These are phyloP conservation scores for Macropus fuliginosus DNA, from an alignment of 2,797 vertebrate species.

Conservation along the genomic window DNA sequence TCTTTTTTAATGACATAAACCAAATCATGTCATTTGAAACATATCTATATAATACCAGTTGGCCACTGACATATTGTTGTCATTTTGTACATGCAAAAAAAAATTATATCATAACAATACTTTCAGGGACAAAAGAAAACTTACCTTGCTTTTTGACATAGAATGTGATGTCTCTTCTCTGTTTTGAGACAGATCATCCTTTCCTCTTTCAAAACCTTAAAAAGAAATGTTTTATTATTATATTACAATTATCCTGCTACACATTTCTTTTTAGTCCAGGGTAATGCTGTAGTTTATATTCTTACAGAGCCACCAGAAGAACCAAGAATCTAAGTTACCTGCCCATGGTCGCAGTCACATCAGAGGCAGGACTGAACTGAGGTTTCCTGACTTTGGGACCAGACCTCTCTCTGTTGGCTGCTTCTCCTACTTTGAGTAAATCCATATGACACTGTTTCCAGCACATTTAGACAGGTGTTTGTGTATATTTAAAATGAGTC, in stretches of 20 bases:
- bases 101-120: conserved; percentile 27
- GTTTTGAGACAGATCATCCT: conserved; percentile 92
- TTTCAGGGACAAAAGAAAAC: conserved; percentile 30
- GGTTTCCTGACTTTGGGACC: background rate
- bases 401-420: background rate
- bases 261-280: background rate
- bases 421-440: background rate
- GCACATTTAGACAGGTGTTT: background rate
- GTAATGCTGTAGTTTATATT: background rate
- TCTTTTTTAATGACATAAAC: background rate
- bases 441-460: background rate
- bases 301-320: background rate
- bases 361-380: background rate
- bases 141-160: conserved; percentile 99
- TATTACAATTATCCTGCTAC: conserved; percentile 46
- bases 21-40: background rate
- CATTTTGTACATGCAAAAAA: conserved; percentile 49
- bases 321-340: background rate
- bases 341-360: background rate
- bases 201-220: conserved; percentile 95
- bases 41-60: background rate
- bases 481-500: background rate
- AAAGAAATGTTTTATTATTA: conserved; percentile 64
- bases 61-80: conserved; percentile 3
- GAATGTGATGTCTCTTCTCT: conserved; percentile 93